Conservation (phyloP, 2,888 invertebrate species). For the Sminthurinus aureus region DNA sequence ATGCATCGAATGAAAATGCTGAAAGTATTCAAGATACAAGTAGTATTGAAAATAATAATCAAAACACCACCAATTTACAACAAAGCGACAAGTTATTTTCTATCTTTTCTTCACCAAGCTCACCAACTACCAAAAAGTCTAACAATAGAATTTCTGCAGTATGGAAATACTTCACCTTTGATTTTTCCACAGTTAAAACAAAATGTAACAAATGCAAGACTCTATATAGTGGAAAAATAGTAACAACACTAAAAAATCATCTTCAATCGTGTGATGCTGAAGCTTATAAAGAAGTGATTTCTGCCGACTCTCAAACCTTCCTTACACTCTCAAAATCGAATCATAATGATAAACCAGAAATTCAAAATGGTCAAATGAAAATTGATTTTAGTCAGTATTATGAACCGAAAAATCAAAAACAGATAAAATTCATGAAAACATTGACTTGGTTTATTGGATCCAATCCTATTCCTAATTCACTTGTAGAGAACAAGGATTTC, state of each 20-base stretch:
- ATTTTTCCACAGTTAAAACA: neutral
- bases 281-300: neutral
- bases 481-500: neutral
- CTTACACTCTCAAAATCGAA: neutral
- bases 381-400: neutral
- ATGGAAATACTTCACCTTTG: neutral
- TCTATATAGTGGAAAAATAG: neutral
- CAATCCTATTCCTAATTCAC: neutral
- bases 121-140: too few relatives aligned
- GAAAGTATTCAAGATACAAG: too few relatives aligned
- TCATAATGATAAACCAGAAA: neutral
- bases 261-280: neutral
- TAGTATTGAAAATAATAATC: too few relatives aligned
- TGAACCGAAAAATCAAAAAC: neutral
- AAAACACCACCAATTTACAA: too few relatives aligned
- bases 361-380: neutral
- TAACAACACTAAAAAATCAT: neutral
- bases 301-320: neutral
- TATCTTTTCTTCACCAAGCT: too few relatives aligned
- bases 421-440: neutral
- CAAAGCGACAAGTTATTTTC: too few relatives aligned
- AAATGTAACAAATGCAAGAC: neutral
- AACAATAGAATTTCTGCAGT: too few relatives aligned
- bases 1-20: too few relatives aligned
- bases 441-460: neutral